Percentiles rank a stretch among this genome's conserved stretches.
These are phyloP conservation scores for Neostethus bicornis DNA, from an alignment of 2,797 vertebrate species.

Conservation along the genomic window DNA sequence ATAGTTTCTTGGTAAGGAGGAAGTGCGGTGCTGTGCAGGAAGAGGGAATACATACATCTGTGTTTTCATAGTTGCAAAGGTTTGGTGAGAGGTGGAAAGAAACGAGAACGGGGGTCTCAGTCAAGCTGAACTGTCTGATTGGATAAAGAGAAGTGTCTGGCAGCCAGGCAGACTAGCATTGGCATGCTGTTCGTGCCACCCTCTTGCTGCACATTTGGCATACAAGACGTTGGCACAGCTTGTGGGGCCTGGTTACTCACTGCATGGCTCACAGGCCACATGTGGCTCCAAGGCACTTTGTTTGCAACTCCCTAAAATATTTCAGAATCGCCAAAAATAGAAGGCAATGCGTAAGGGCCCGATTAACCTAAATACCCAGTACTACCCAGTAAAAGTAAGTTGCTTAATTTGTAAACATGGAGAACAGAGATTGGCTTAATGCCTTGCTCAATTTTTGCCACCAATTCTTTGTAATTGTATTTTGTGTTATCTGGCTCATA, in stretches of 20 bases:
- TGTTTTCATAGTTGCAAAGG: slow-evolving; percentile 63
- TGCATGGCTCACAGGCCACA: slow-evolving; percentile 65
- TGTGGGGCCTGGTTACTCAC: slow-evolving; percentile 60
- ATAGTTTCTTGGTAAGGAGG: slow-evolving; percentile 75
- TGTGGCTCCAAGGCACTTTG: slow-evolving; percentile 56
- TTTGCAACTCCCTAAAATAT: slow-evolving; percentile 53
- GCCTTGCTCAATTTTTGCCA: not conserved
- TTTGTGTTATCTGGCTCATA: not conserved
- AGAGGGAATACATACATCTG: slow-evolving; percentile 39
- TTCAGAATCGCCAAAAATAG: slow-evolving; percentile 43
- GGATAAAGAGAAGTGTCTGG: slow-evolving; percentile 77
- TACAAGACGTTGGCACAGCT: slow-evolving; percentile 68
- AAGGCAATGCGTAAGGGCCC: slow-evolving; percentile 22
- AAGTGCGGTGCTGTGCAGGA: slow-evolving; percentile 47
- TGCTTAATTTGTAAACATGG: not conserved
- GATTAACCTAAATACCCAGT: slow-evolving; percentile 14
- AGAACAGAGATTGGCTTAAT: not conserved
- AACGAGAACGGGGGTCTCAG: slow-evolving; percentile 71
- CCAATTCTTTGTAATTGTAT: not conserved
- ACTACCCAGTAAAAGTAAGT: not conserved
- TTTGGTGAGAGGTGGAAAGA: slow-evolving; percentile 60
- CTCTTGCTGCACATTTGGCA: slow-evolving; percentile 76
- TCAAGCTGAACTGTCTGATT: slow-evolving; percentile 77
- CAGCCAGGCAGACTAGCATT: slow-evolving; percentile 72
- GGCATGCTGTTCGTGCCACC: slow-evolving; percentile 67